Evolutionary conservation across 1,140 invertebrate species (phyloP).

Genomic region (Danaus melanippus): DNA sequence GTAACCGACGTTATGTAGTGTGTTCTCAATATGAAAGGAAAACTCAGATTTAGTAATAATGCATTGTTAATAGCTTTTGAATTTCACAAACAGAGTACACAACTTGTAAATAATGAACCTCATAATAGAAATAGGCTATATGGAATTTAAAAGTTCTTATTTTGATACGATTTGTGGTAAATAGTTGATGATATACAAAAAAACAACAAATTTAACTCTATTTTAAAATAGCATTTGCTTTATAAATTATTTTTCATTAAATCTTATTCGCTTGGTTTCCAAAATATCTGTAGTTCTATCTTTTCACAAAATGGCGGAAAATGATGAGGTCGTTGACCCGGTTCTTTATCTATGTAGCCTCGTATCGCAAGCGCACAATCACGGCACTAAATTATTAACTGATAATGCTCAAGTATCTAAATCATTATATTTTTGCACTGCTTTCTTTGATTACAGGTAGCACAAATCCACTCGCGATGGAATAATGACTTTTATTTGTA

Average conservation of each 20-base stretch:
- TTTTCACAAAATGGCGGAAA: constrained; percentile 50
- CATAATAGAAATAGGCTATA: no score
- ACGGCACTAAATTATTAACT: constrained; percentile 77
- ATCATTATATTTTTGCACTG: not conserved
- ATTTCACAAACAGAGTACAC: no score
- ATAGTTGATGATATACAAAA: no score
- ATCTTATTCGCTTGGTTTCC: no score
- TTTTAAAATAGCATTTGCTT: no score
- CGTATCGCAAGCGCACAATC: constrained; percentile 84
- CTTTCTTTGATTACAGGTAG: not conserved
- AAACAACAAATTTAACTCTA: no score
- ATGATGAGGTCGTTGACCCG: constrained; percentile 82
- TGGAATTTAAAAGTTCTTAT: no score
- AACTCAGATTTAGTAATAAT: constrained; percentile 45
- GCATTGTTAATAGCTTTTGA: constrained; percentile 38
- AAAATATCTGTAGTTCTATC: constrained; percentile 17
- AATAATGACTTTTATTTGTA: no score
- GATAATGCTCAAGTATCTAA: constrained; percentile 81
- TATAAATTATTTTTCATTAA: no score
- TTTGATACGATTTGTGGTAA: no score
- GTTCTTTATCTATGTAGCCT: constrained; percentile 89
- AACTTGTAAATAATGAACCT: no score
- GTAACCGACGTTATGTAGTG: constrained; percentile 52
- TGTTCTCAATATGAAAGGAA: constrained; percentile 39
- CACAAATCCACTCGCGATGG: not conserved